Evolutionary conservation across 1,140 invertebrate species (phyloP).

Genomic region (Phortica variegata): DNA sequence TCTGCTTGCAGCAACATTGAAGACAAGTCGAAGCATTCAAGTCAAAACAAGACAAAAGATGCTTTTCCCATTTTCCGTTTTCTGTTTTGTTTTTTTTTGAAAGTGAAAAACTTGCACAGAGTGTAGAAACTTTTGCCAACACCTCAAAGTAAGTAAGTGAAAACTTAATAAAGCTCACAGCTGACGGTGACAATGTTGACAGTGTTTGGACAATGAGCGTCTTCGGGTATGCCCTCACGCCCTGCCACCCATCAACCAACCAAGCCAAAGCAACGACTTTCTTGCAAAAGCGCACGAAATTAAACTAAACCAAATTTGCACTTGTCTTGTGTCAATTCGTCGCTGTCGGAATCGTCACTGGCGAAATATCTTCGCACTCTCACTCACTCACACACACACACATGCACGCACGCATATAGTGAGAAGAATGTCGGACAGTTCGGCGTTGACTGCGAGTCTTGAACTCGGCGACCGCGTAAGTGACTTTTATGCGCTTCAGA

Average conservation of each 20-base stretch:
- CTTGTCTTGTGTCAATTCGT: conserved; percentile 33
- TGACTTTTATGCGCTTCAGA: conserved; percentile 53
- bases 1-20: no score
- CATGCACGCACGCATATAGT: conserved; percentile 31
- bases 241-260: conserved; percentile 6
- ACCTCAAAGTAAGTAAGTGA: conserved; percentile 50
- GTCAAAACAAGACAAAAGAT: conserved; percentile 48
- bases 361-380: conserved; percentile 49
- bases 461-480: conserved; percentile 50
- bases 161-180: conserved; percentile 55
- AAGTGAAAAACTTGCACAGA: conserved; percentile 35
- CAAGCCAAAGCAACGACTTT: no score
- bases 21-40: no score
- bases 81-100: no score
- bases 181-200: conserved; percentile 25
- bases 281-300: conserved; percentile 51
- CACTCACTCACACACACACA: no score
- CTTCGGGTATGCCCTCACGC: background rate
- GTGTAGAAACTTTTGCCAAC: conserved; percentile 38
- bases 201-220: conserved; percentile 37
- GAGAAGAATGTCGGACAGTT: no score
- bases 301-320: conserved; percentile 54
- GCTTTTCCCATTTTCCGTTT: no score
- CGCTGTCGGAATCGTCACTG: conserved; percentile 51
- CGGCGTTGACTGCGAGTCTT: no score